Evolutionary conservation across 2,888 invertebrate genomes (phyloP), one percentile per base, ranked within the genome.

Genomic region (Nemotelus pantherinus): DNA sequence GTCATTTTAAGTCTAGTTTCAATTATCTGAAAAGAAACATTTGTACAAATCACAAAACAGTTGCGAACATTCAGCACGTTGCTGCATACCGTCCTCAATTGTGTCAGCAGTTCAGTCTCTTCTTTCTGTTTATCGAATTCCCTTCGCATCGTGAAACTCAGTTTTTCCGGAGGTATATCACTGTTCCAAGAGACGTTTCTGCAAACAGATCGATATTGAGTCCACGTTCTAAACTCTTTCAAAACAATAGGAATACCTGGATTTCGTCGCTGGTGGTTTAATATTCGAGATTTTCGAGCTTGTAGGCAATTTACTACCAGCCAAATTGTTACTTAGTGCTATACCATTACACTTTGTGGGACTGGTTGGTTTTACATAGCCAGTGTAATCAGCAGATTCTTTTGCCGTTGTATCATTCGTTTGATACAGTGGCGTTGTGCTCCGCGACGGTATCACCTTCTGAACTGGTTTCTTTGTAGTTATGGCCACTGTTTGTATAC

Each of bases 91-190:
- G 89, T 91, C 88, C 95, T 90, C 81, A 97, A 88, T 86, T 95
- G 94, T 80, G 93, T 92, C 84, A 97, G 91, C 82, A 96, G 88
- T 84, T 96, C 95, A 4, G 92, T 92, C 85, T 97, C 96, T 86
- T 96, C 96, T 85, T 94, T 93, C 83, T 95, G 95, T 83, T 95
- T 94, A 85, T 97, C 96, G 81, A 96, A 94, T 86, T 96, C 96
- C 81, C 97, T 90, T 83, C 96, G 91, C 93, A 97, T 95, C 0
- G 97, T 97, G 86, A 96, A 96, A 84, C 94, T 94, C 83, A 95
- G 91, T 85, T 94, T 94, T 81, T 94, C 94, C 0, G 90, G 88
- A 58, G 91, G 88, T 80, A 91, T 86, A 82, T 93, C 93, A 82
- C 92, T 92, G 82, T 91, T 93, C 94, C 94, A 94, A 82, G 91